Percentiles rank a stretch among this genome's conserved stretches.
phyloP scores from a whole-genome alignment of 2,113 vertebrate genomes.

The Brienomyrus longianalis region DNA sequence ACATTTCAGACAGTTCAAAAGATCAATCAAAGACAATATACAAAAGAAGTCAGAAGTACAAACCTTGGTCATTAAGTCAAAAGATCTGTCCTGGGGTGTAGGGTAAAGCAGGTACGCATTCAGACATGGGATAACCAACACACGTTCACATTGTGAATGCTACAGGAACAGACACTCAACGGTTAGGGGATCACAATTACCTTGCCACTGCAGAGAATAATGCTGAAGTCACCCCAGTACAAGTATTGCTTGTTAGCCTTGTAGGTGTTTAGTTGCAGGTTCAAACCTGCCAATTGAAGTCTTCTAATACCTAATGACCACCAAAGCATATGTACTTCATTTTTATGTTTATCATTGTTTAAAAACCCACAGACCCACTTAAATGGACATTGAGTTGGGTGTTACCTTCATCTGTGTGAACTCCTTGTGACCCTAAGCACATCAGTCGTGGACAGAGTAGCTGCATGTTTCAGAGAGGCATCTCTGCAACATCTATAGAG shows the following conservation, averaged over 20 bases:
- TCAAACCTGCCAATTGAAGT: background rate
- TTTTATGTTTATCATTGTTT: background rate
- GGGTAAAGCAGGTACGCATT: background rate
- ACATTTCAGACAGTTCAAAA: too few species aligned
- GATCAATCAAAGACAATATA: too few species aligned
- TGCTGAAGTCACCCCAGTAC: background rate
- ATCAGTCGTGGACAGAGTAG: background rate
- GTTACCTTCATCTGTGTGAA: too few species aligned
- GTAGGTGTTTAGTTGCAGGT: background rate
- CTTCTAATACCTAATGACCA: background rate
- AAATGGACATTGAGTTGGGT: too few species aligned
- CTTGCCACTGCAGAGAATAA: background rate
- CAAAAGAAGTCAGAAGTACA: too few species aligned
- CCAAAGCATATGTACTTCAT: background rate
- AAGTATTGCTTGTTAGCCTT: background rate
- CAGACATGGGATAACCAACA: background rate
- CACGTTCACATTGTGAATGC: background rate
- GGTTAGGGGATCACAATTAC: background rate
- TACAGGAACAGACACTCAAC: background rate
- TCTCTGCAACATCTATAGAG: too few species aligned
- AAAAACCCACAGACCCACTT: too few species aligned
- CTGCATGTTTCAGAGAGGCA: too few species aligned
- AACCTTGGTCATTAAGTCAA: too few species aligned
- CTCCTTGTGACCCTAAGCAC: background rate
- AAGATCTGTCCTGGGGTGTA: too few species aligned